A percentile compares a stretch with the other conserved stretches of the same genome.
Conservation (phyloP, 2,113 vertebrate genomes). For the Cyanocitta stelleri region DNA sequence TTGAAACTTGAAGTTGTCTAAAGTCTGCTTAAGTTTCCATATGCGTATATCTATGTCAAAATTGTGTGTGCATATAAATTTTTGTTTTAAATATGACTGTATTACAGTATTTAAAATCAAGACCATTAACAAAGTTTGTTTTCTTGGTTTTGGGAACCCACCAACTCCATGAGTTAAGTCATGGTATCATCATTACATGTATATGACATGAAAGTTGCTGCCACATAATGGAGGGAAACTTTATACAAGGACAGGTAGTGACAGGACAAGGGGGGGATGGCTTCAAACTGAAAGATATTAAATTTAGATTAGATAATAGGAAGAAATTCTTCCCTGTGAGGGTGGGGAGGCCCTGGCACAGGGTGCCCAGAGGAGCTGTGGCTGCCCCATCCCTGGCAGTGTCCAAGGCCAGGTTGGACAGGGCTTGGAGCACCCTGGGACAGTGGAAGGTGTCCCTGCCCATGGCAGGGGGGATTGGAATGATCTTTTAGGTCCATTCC, state of each 20-base stretch:
- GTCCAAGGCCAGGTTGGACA: fast-evolving
- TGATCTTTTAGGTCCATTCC: neutral
- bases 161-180: neutral
- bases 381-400: neutral
- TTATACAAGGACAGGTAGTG: neutral
- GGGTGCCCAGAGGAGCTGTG: neutral
- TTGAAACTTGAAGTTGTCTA: neutral
- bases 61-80: neutral
- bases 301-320: neutral
- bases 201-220: neutral
- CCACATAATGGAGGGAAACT: neutral
- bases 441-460: neutral
- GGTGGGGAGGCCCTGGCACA: neutral
- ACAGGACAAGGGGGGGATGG: neutral
- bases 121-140: neutral
- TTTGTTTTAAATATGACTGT: neutral
- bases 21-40: neutral
- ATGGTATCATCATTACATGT: neutral
- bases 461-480: no score
- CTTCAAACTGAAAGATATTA: neutral
- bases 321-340: neutral
- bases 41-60: neutral
- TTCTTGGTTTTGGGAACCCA: neutral
- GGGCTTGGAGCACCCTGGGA: neutral
- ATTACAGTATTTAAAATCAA: neutral